Base-by-base conservation (phyloP, 2,113 vertebrate species). In the Colistium nudipinnis region DNA sequence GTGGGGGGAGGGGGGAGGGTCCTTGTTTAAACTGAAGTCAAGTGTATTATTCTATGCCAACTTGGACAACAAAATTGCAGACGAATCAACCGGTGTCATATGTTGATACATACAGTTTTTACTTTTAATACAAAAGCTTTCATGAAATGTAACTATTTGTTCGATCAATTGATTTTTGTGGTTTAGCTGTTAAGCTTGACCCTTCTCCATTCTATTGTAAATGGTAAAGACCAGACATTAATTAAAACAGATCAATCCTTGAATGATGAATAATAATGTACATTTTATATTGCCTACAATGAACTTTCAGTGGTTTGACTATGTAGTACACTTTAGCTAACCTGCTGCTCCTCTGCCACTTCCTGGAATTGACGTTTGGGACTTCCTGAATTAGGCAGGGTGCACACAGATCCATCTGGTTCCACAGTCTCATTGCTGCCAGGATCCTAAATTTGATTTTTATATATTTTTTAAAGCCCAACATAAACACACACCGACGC, bases 341-440 rank as follows among this genome's bases (percentile, higher is more conserved):
- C 91, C 84, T 74, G 62, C 61, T 76, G 57, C 27, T 83, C 75
- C 64, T 87, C 61, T 19, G 68, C 74, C 24, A 53, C 81, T 33
- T 92, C 84, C 5, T 83, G 78, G 61, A 89, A 86, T 17, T 72
- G 85, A 48, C 70, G 86, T 64, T 87, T 90, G 62, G 91, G 90
- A 76, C 90, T 92, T 83, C 73, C 81, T 24, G 86, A 55, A 13
- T 83, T 78, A 13, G 81, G 52, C 1, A 82, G 48, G 28, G 45
- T 70, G 76, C 64, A 77, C 48, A 82, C 51, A 52, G 82, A 74
- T 66, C 43, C 79, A 54, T 84, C 88, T 61, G 68, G 45, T 16
- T 80, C 82, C 53, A 68, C 76, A 12, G 53, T 78, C 56, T 84
- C 80, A 62, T 70, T 84, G 62, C 83, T 79, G 56, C 66, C 83